Percentiles rank a stretch among this genome's conserved stretches.
Evolutionary conservation across 2,113 vertebrate genomes (phyloP).

Genomic region (Tamias sibiricus): DNA sequence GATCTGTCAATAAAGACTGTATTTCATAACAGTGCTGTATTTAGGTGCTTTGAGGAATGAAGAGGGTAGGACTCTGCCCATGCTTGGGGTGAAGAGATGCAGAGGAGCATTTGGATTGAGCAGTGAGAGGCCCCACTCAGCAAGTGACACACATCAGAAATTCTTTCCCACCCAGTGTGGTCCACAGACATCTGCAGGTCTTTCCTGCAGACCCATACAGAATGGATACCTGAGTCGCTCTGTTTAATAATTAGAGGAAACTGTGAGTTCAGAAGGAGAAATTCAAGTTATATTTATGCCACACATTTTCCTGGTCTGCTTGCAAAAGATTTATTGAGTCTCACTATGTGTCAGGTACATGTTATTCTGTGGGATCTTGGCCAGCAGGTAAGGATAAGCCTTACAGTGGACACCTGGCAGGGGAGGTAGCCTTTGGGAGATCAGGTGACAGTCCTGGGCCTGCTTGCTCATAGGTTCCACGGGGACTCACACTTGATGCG

Average conservation of each 20-base stretch:
- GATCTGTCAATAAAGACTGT: background rate
- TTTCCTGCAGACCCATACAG: background rate
- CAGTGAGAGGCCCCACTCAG: background rate
- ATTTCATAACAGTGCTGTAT: background rate
- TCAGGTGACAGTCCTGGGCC: too few species aligned
- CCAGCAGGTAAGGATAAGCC: background rate
- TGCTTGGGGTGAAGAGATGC: background rate
- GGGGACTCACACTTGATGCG: background rate
- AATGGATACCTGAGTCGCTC: background rate
- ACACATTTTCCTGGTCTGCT: background rate
- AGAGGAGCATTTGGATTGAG: background rate
- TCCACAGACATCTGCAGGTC: background rate
- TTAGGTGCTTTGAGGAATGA: background rate
- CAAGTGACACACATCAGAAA: background rate
- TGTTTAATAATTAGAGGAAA: background rate
- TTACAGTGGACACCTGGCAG: background rate
- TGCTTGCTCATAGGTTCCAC: background rate
- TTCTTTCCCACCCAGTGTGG: background rate
- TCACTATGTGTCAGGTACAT: background rate
- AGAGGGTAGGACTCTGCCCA: rapidly evolving
- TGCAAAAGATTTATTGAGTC: background rate
- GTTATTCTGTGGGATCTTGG: too few species aligned
- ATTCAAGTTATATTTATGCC: background rate
- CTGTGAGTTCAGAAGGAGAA: background rate
- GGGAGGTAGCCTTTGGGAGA: background rate